Base-by-base conservation (phyloP, 2,888 invertebrate genomes). In the Ophion ventricosus region DNA sequence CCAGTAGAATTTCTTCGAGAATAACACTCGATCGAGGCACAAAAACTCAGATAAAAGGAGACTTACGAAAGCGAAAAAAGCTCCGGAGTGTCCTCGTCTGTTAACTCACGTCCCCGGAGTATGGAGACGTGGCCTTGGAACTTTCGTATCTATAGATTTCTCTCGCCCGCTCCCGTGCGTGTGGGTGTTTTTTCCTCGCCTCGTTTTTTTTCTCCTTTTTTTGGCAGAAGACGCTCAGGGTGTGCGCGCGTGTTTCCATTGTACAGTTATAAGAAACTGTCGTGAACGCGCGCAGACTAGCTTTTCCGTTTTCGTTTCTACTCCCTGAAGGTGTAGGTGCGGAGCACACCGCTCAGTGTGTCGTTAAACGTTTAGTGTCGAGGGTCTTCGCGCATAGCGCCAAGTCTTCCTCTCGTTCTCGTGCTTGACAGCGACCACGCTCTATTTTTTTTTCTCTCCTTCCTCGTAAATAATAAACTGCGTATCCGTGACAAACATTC, bases 281-380 rank as follows among this genome's bases (percentile, higher is more conserved):
- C 87, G 86, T 88, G 89, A 87, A 83, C 91, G 87, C n/a, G 82
- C 83, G 79, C 85, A 86, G 85, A 82, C 78, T 85, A 82, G 74
- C 81, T 61, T 69, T 81, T 69, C 73, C 81, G 82, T 61, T 82
- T 82, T 77, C 85, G 82, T 83, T 87, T 87, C 84, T 17, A 17
- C 49, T 86, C 88, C 86, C 81, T 87, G 86, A 91, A 89, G 89
- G 90, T 90, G 35, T 35, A 35, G 74, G 78, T 43, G 23, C 26
- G 69, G 43, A 69, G 76, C 49, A 49, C 75, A 61, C 80, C 80
- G 82, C 82, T 92, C 92, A 92, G 92, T 92, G 85, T 89, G 91
- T 91, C 91, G 90, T 89, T 90, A 88, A 91, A 88, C 91, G 91
- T 64, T 90, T 89, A 88, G 87, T 89, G 91, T 90, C 83, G 81